A percentile compares a stretch with the other conserved stretches of the same genome.
phyloP scores from a whole-genome alignment of 2,797 vertebrate species.

The Trematocara caparti region DNA sequence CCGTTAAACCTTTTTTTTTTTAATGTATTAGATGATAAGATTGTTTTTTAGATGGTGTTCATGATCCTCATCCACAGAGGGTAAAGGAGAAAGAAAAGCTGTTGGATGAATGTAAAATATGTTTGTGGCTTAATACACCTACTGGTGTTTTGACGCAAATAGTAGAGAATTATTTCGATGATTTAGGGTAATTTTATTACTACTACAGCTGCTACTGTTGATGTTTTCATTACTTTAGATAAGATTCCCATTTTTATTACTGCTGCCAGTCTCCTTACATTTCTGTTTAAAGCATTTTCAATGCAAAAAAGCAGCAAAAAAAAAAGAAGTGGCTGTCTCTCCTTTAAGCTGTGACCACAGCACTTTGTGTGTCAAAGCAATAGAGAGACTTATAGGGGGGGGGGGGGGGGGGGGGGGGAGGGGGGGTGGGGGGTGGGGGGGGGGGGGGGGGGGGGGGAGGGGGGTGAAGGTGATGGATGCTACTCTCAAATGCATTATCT shows the following conservation, averaged over 20 bases:
- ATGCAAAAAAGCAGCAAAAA: background rate
- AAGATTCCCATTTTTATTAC: background rate
- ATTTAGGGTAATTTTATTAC: background rate
- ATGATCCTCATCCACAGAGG: background rate
- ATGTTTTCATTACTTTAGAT: background rate
- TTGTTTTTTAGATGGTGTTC: background rate
- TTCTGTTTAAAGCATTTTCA: background rate
- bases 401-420: background rate
- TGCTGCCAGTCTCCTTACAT: background rate
- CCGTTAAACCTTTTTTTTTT: background rate
- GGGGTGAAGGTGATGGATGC: constrained; percentile 46
- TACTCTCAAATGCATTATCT: constrained; percentile 35
- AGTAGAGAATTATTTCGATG: background rate
- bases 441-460: background rate
- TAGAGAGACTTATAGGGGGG: background rate
- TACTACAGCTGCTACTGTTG: background rate
- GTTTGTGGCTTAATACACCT: background rate
- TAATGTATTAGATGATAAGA: background rate
- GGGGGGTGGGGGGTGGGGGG: constrained; percentile 3
- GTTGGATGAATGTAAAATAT: background rate
- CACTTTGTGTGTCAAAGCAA: constrained; percentile 13
- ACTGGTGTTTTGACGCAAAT: background rate
- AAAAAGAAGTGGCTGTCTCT: background rate
- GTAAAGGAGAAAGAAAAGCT: background rate
- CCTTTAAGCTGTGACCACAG: background rate